phyloP scores from a whole-genome alignment of 2,888 invertebrate genomes.

The Elegia similella region DNA sequence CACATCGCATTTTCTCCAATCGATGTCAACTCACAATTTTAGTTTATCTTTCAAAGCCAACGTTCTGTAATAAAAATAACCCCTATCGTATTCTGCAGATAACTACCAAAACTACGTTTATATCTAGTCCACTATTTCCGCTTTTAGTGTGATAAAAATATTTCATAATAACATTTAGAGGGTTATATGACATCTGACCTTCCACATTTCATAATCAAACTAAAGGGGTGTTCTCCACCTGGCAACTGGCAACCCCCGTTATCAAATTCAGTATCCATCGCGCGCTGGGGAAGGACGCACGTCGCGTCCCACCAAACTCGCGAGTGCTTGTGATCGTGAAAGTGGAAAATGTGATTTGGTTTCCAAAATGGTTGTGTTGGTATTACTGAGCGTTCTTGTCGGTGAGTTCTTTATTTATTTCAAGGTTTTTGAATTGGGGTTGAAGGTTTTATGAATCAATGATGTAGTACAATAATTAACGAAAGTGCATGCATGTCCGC shows the following conservation, averaged over 20 bases:
- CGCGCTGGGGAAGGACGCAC: not conserved
- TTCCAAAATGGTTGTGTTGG: conserved; percentile 16
- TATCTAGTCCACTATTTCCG: no score
- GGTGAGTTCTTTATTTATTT: conserved; percentile 4
- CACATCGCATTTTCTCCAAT: no score
- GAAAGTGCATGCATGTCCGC: not conserved
- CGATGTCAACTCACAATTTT: no score
- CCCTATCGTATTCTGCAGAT: no score
- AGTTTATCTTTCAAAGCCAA: no score
- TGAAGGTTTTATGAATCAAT: not conserved
- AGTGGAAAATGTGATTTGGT: conserved; percentile 8
- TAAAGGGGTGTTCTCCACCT: conserved; percentile 9
- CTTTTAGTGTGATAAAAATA: not conserved
- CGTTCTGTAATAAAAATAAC: no score
- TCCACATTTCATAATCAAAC: conserved; percentile 12
- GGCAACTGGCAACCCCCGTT: not conserved
- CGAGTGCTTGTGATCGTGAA: not conserved
- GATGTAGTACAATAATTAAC: not conserved
- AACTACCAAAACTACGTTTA: no score
- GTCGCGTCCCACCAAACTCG: not conserved
- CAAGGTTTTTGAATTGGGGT: not conserved
- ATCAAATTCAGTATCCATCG: conserved; percentile 8
- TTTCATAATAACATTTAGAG: not conserved
- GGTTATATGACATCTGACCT: conserved; percentile 1
- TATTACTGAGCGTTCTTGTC: conserved; percentile 9